A percentile compares a stretch with the other conserved stretches of the same genome.
Conservation (phyloP, 30 jellyfish, hydroid and myxozoan species). For the Chrysaora quinquecirrha region DNA sequence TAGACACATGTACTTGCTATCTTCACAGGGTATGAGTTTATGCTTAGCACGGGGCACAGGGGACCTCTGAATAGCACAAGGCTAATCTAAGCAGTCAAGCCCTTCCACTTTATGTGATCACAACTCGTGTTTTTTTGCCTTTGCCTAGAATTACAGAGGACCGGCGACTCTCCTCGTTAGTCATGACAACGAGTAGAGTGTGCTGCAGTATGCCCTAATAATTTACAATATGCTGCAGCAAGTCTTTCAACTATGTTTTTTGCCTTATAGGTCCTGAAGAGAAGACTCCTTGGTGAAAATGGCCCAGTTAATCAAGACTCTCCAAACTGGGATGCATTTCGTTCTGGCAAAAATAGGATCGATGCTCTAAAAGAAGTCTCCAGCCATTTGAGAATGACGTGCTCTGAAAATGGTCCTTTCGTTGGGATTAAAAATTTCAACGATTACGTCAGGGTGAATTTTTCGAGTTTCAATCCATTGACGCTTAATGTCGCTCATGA, state of each 20-base stretch:
- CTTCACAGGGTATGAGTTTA: too few species aligned
- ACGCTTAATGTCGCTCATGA: constrained; percentile 18
- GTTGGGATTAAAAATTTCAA: background rate
- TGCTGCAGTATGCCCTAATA: too few species aligned
- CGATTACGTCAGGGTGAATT: constrained; percentile 22
- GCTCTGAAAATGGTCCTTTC: constrained; percentile 44
- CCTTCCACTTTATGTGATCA: too few species aligned
- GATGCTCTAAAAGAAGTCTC: constrained; percentile 7
- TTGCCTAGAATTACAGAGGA: too few species aligned
- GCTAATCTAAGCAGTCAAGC: too few species aligned
- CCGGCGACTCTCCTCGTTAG: too few species aligned
- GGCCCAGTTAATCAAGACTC: background rate
- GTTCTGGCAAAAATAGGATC: constrained; percentile 26
- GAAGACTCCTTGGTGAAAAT: background rate
- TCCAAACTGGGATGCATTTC: background rate
- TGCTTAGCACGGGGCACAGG: too few species aligned
- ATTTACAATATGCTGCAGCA: too few species aligned
- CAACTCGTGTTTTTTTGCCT: too few species aligned
- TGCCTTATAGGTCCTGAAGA: background rate
- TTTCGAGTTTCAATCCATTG: constrained; percentile 27
- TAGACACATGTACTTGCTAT: too few species aligned
- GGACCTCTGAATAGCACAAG: too few species aligned
- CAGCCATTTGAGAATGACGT: constrained; percentile 17
- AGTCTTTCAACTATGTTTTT: background rate
- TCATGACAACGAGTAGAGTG: too few species aligned